Conservation (phyloP, 2,888 invertebrate species). For the Dryobota labecula region DNA sequence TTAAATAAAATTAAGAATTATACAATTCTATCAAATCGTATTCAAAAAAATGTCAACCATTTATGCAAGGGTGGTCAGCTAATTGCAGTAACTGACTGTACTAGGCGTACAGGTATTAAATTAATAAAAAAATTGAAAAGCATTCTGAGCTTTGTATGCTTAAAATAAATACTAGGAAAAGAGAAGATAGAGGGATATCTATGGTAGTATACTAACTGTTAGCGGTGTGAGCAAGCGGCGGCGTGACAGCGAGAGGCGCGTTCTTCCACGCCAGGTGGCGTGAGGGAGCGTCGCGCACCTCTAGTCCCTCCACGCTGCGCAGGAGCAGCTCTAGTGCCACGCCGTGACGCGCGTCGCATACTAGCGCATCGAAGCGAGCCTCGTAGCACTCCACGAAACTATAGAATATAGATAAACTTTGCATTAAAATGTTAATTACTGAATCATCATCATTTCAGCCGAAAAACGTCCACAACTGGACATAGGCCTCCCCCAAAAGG, state of each 20-base stretch:
- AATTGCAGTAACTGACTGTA: no score
- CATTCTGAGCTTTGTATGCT: neutral
- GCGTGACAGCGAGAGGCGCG: slow-evolving; percentile 59
- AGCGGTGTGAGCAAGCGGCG: slow-evolving; percentile 66
- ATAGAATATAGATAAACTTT: slow-evolving; percentile 8
- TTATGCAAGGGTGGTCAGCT: no score
- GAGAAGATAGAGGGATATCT: neutral
- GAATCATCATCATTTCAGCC: no score
- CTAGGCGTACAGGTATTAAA: no score
- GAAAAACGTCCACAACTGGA: no score
- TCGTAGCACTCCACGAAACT: slow-evolving; percentile 96
- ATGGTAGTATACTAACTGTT: slow-evolving; percentile 72
- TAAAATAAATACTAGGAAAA: neutral
- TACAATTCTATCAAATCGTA: no score
- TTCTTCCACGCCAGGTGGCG: slow-evolving; percentile 77
- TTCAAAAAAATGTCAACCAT: no score
- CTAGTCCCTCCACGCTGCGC: slow-evolving; percentile 94
- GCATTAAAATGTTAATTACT: neutral
- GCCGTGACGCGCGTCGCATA: slow-evolving; percentile 92
- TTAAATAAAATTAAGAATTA: no score
- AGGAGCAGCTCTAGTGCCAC: slow-evolving; percentile 97
- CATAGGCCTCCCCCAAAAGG: no score
- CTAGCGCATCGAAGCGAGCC: slow-evolving; percentile 92
- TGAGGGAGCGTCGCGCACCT: slow-evolving; percentile 84
- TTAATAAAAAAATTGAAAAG: neutral